Base-by-base conservation (phyloP, 2,888 invertebrate species). In the Scaptomyza caliginosa region DNA sequence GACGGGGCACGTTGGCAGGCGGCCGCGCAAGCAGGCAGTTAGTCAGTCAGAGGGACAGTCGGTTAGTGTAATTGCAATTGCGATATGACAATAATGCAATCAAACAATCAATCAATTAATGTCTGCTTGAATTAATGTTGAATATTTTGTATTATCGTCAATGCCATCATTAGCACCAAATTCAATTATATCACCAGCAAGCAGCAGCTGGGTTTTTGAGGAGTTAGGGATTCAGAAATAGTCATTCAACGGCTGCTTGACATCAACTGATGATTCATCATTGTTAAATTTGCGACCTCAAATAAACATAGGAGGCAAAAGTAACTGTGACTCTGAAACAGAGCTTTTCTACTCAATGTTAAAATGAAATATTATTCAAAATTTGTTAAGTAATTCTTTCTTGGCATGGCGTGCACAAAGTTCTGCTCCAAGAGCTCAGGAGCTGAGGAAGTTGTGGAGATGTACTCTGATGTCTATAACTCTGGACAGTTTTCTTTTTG, bases 41-140 rank as follows among this genome's bases (percentile, higher is more conserved):
- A 4, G 26, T 4, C 17, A 2, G 34, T 6, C 54, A 16, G 36
- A 17, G 19, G 4, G 32, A 17, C 32, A 5, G 21, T 60, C 21
- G 17, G 30, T 36, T 30, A 49, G 17, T 59, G 75, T 67, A 81
- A 74, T 72, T 86, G 67, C 73, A 80, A 84, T 83, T 72, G 81
- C 64, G 67, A 77, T 84, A 69, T 83, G 86, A 84, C 88, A 86
- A 86, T 84, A 84, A 84, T 86, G 82, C 86, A 86, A 88, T 84
- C 88, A 88, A 88, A 77, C 75, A 88, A 84, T 84, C 83, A 88
- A 83, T 83, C 88, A 83, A 83, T 88, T 83, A 88, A 73, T 80
- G 88, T 86, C 77, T 56, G 75, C 75, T 60, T 73, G 69, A 86
- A 84, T 84, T 84, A 84, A 75, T 88, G 54, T 67, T 58, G 75